Conservation (phyloP, 2,797 vertebrate species). For the Hipposideros larvatus region DNA sequence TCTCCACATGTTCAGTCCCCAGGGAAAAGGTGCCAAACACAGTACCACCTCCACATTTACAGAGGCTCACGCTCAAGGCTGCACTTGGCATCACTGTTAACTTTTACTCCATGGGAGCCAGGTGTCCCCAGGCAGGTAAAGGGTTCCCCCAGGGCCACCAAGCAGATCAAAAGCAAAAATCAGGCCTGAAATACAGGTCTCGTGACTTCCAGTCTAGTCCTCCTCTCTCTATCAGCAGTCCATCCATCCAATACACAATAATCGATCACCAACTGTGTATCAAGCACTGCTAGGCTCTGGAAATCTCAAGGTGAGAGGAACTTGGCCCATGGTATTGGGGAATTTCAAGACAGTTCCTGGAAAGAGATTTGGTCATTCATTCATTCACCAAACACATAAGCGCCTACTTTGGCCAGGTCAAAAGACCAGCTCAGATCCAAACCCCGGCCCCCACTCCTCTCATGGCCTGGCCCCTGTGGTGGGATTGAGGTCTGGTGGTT, state of each 20-base stretch:
- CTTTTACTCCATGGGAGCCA: background rate
- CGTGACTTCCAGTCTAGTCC: background rate
- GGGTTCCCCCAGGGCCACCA: background rate
- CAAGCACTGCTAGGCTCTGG: background rate
- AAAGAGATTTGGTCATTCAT: slow-evolving; percentile 17
- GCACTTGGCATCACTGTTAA: background rate
- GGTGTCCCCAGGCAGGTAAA: background rate
- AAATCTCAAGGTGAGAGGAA: background rate
- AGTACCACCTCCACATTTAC: background rate
- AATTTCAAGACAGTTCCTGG: slow-evolving; percentile 36
- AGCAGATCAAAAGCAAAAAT: background rate
- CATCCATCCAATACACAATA: background rate
- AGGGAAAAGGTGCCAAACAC: background rate
- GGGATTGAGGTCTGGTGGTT: slow-evolving; percentile 25
- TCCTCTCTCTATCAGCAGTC: background rate
- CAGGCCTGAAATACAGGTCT: background rate
- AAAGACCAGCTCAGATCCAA: slow-evolving; percentile 20
- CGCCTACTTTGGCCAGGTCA: background rate
- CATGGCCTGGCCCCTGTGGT: background rate
- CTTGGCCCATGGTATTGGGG: background rate
- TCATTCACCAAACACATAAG: slow-evolving; percentile 50
- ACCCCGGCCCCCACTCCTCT: background rate
- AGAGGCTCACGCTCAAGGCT: background rate
- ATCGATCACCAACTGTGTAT: background rate
- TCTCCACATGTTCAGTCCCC: background rate